Conservation (phyloP, 2,797 vertebrate species). For the Sebastes jordani region DNA sequence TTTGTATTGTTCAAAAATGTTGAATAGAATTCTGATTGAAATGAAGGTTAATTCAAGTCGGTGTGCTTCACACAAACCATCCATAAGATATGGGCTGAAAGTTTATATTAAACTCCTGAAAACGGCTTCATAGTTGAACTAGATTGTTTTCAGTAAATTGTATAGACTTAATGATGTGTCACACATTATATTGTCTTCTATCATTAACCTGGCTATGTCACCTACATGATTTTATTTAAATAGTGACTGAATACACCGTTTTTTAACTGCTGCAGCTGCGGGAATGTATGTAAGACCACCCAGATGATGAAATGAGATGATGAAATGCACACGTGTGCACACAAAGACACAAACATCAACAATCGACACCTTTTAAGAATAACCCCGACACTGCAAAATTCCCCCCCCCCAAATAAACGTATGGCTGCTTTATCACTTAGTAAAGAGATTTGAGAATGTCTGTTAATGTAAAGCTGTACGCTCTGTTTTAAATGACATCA, state of each 20-base stretch:
- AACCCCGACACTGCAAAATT: background rate
- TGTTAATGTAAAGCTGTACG: background rate
- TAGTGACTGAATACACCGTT: background rate
- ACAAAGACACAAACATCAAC: background rate
- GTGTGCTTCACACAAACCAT: background rate
- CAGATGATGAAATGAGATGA: background rate
- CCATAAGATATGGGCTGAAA: background rate
- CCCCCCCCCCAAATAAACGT: no score
- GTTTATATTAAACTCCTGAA: background rate
- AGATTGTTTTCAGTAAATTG: background rate
- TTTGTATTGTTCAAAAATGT: background rate
- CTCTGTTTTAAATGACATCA: slow-evolving; percentile 16
- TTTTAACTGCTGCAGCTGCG: background rate
- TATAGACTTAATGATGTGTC: background rate
- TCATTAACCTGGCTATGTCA: background rate
- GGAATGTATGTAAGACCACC: slow-evolving; percentile 11
- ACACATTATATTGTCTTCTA: background rate
- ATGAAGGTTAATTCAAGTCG: background rate
- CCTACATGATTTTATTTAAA: background rate
- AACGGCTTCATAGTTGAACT: background rate
- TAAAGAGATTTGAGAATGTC: background rate
- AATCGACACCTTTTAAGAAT: background rate
- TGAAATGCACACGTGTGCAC: background rate
- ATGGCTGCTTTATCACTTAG: background rate
- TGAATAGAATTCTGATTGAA: background rate